Evolutionary conservation across 2,113 vertebrate species (phyloP).

Genomic region (Pagrus major): DNA sequence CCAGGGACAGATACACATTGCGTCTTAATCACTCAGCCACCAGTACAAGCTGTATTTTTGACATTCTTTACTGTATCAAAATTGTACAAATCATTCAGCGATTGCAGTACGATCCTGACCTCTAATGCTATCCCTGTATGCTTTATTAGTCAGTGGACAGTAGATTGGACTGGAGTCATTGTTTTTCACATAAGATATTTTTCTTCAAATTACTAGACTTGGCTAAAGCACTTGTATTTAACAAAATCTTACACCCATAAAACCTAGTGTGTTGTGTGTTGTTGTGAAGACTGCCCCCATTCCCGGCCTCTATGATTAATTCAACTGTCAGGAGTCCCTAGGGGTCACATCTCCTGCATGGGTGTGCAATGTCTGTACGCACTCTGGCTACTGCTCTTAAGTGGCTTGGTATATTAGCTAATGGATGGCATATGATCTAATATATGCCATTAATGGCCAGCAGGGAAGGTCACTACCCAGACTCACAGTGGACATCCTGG

Average conservation of each 20-base stretch:
- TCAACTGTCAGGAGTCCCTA: conserved; percentile 63
- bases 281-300: background rate
- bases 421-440: conserved; percentile 81
- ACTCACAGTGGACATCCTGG: conserved; percentile 12
- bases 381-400: conserved; percentile 70
- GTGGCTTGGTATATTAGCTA: conserved; percentile 73
- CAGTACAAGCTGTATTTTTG: no score
- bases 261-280: conserved; percentile 8
- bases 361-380: conserved; percentile 78
- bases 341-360: conserved; percentile 79
- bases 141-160: background rate
- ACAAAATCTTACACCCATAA: background rate
- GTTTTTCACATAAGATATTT: background rate
- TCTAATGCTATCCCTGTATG: background rate
- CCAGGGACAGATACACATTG: background rate
- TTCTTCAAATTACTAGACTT: background rate
- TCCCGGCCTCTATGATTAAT: conserved; percentile 73
- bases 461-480: conserved; percentile 17
- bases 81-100: background rate
- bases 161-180: background rate
- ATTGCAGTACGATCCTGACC: background rate
- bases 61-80: background rate
- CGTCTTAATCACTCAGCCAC: background rate
- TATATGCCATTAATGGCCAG: conserved; percentile 74
- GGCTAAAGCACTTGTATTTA: background rate